Evolutionary conservation across 2,113 vertebrate genomes (phyloP), one percentile per base, ranked within the genome.

Genomic region (Corapipo altera): DNA sequence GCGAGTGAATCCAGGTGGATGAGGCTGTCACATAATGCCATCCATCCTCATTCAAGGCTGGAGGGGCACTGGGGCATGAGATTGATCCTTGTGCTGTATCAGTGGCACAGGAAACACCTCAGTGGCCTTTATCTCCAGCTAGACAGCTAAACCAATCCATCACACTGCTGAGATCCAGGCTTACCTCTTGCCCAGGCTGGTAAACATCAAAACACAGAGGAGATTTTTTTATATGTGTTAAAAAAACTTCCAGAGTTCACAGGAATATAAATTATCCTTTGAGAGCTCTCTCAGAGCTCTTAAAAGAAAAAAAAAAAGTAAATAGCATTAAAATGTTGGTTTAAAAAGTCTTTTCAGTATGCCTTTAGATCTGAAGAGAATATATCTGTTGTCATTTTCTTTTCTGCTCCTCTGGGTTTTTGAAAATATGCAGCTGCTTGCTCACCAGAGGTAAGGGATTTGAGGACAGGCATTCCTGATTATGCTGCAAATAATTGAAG

Each of bases 251-350:
- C 9, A 64, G 43, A 17, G 33, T 65, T 85, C 76, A 9, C n/a
- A 54, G 41, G 39, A 75, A 39, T 57, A 69, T 22, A 77, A 87
- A 85, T 70, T 58, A 75, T 32, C 52, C 57, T 81, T 55, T 85
- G 28, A 32, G 52, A 75, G 59, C 26, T 61, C 49, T 74, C 49
- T 79, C 23, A 37, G 24, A 81, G 52, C 37, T 69, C 61, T 66
- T 73, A 43, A 33, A 90, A 21, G 22, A 48, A 15, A 28, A 78
- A 54, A 24, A 26, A 27, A 80, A 52, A 37, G 39, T 41, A 95
- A 93, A 92, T 67, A 94, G 71, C 43, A 73, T 71, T 41, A 91
- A 76, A 91, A 88, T 89, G 9, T 92, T 91, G 74, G 6, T 80
- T 94, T 95, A 35, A 89, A 89, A 64, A 73, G n/a, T 84, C 33